A percentile compares a stretch with the other conserved stretches of the same genome.
Conservation (phyloP, 2,888 invertebrate species). For the Lasioglossum villosulum region DNA sequence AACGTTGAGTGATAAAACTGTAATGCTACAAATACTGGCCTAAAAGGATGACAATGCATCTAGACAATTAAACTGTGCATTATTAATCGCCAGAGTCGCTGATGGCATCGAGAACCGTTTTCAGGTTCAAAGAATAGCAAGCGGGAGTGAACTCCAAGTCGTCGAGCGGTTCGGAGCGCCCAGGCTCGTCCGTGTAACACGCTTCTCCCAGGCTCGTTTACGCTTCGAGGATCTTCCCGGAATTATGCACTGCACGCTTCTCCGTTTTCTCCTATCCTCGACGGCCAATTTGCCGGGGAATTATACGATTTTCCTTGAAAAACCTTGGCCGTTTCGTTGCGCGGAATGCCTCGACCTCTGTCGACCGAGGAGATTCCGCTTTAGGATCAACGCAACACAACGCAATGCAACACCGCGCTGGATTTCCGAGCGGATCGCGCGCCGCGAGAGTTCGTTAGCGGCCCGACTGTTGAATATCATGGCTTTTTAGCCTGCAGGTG, state of each 20-base stretch:
- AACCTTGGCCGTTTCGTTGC: slow-evolving; percentile 7
- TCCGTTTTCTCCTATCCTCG: neutral
- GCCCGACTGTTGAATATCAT: slow-evolving; percentile 80
- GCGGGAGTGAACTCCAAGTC: neutral
- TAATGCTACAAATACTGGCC: too few species aligned
- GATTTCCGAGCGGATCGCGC: slow-evolving; percentile 26
- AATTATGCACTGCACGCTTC: slow-evolving; percentile 15
- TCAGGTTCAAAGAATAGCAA: neutral
- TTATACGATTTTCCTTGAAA: slow-evolving; percentile 26
- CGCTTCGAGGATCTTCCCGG: slow-evolving; percentile 32
- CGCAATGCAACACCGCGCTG: neutral
- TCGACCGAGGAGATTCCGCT: neutral
- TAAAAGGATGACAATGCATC: too few species aligned
- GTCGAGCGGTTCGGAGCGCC: neutral
- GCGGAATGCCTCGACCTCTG: slow-evolving; percentile 7
- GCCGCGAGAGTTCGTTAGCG: slow-evolving; percentile 78
- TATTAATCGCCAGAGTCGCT: neutral
- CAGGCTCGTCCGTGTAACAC: slow-evolving; percentile 1
- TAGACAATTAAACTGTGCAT: neutral
- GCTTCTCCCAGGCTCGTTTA: slow-evolving; percentile 1
- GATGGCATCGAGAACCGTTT: neutral
- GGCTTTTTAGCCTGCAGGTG: slow-evolving; percentile 83
- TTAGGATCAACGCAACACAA: neutral
- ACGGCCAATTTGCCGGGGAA: slow-evolving; percentile 36
- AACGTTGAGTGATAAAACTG: too few species aligned